Base-by-base conservation (phyloP, 1,140 invertebrate species). In the Limonius californicus region DNA sequence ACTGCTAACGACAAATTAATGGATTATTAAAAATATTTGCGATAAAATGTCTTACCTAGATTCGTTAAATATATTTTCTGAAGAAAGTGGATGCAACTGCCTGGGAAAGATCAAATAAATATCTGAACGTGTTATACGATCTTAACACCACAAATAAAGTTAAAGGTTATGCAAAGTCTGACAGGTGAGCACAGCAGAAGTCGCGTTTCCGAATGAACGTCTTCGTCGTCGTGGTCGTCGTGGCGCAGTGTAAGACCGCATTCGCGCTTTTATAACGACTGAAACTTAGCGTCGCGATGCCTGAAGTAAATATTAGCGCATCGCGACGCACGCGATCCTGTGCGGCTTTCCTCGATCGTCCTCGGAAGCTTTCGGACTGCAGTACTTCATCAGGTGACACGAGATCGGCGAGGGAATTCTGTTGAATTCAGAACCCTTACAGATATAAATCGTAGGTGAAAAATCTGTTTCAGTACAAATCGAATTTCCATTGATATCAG, bases 391-490 rank as follows among this genome's bases (percentile, higher is more conserved):
- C 66, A 67, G 54, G 59, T 47, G 54, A 27, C 21, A 27, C 21
- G 21, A 57, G 61, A 67, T 56, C 45, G 63, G 32, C 64, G 50
- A 56, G 62, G 62, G 59, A 63, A 60, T 64, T 58, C 65, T 62
- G 66, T 68, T 64, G 64, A 69, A 70, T 70, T 68, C 62, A 54
- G 32, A 60, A 57, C 43, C 61, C 62, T 62, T 59, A 50, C 45
- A 57, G 54, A 65, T 66, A 73, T 73, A 73, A 73, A 73, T 73
- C 70, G 63, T 65, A 69, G 59, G 69, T 73, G 72, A 71, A 71
- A 72, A 73, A 73, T 73, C 68, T 71, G 72, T 73, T 72, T 70
- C 72, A 68, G 70, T 73, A 70, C 72, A 73, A 73, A 73, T 73
- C 72, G 72, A 73, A 70, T 73, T 72, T 72, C 67, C 66, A 73